Evolutionary conservation across 2,888 invertebrate species (phyloP).

Genomic region (Coronaproctus castanopsis): DNA sequence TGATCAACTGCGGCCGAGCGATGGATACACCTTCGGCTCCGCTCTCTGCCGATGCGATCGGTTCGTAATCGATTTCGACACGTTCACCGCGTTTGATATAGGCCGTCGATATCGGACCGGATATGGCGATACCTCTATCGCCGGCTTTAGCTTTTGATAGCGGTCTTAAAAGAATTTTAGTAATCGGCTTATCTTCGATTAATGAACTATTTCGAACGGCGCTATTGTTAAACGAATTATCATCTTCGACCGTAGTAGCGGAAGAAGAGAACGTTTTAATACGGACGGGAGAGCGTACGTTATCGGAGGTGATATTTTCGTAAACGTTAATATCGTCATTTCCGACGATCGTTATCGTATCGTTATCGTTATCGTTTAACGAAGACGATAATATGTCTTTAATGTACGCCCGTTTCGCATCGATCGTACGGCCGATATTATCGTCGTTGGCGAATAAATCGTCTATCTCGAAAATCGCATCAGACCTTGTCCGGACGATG

Average conservation of each 20-base stretch:
- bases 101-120: conserved; percentile 46
- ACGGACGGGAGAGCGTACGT: not conserved
- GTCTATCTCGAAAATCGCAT: too few relatives aligned
- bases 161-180: conserved; percentile 34
- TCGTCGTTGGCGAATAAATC: too few relatives aligned
- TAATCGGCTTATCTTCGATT: conserved; percentile 7
- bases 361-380: too few relatives aligned
- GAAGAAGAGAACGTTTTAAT: too few relatives aligned
- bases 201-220: too few relatives aligned
- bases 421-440: too few relatives aligned
- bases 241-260: too few relatives aligned
- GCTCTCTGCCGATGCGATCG: conserved; percentile 46
- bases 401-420: too few relatives aligned
- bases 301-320: not conserved
- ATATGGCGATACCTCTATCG: conserved; percentile 43
- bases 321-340: not conserved
- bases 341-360: not conserved
- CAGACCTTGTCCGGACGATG: too few relatives aligned
- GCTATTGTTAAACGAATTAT: too few relatives aligned
- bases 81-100: conserved; percentile 37
- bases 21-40: conserved; percentile 57
- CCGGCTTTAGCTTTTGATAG: conserved; percentile 44
- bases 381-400: too few relatives aligned
- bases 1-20: conserved; percentile 47
- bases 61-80: conserved; percentile 42